Percentiles rank a stretch among this genome's conserved stretches.
Conservation (phyloP, 1,140 invertebrate genomes). For the Physella acuta region DNA sequence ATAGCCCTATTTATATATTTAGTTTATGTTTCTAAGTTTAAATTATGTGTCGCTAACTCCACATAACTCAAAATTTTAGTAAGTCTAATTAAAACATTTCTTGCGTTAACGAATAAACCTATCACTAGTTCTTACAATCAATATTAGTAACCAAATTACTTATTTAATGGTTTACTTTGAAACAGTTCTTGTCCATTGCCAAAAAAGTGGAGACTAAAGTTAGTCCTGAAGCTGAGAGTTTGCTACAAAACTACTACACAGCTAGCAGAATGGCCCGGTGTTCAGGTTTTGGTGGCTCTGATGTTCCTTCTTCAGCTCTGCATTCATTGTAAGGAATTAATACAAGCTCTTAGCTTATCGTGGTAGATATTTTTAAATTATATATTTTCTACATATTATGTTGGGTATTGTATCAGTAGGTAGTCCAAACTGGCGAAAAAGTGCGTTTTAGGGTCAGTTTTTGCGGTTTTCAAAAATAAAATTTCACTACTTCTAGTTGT, state of each 20-base stretch:
- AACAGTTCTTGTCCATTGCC: constrained; percentile 10
- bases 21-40: not conserved
- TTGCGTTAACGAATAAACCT: not conserved
- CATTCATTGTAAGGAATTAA: constrained; percentile 31
- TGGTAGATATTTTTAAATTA: not conserved
- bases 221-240: constrained; percentile 30
- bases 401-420: not conserved
- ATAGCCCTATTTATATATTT: not conserved
- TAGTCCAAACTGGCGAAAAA: not conserved
- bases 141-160: not conserved
- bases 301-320: constrained; percentile 33
- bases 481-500: too few relatives aligned
- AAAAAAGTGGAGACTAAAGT: constrained; percentile 15
- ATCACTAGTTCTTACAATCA: not conserved
- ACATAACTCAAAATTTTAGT: not conserved
- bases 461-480: not conserved
- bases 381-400: not conserved
- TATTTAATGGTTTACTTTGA: not conserved
- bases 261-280: constrained; percentile 33
- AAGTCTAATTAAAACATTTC: not conserved
- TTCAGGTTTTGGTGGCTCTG: constrained; percentile 23
- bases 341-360: not conserved
- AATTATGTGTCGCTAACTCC: not conserved
- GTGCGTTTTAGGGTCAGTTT: not conserved
- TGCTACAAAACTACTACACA: constrained; percentile 35